Conservation (phyloP, 2,113 vertebrate species). For the Scytalopus superciliaris region DNA sequence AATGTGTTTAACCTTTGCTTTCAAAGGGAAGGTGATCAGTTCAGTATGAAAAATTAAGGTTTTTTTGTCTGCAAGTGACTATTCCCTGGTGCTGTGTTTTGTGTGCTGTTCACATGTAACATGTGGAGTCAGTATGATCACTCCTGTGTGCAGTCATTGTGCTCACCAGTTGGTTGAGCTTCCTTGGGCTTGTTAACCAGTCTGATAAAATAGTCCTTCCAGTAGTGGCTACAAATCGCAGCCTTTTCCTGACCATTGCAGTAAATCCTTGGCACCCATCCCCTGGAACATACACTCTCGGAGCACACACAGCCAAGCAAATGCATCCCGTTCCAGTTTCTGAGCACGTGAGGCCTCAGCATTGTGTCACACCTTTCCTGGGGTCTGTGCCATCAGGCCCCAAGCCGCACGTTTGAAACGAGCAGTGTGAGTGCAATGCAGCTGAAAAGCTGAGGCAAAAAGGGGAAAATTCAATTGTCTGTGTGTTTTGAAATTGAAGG, state of each 20-base stretch:
- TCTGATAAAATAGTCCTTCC: not conserved
- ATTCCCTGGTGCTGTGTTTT: not conserved
- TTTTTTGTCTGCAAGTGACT: not conserved
- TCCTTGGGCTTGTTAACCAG: not conserved
- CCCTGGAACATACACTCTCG: not conserved
- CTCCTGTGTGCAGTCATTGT: not conserved
- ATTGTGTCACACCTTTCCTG: fast-evolving
- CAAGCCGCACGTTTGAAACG: not conserved
- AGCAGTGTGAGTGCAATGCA: not conserved
- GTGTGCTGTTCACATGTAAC: fast-evolving
- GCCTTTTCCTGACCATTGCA: not conserved
- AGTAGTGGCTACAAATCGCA: not conserved
- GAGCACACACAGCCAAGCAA: fast-evolving
- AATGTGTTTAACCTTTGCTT: not conserved
- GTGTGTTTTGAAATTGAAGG: not conserved
- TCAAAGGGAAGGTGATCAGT: not conserved
- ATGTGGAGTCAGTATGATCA: fast-evolving
- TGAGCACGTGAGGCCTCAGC: fast-evolving
- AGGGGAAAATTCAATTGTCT: not conserved
- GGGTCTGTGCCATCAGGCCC: not conserved
- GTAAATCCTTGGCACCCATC: not conserved
- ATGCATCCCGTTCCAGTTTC: fast-evolving
- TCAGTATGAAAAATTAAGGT: not conserved
- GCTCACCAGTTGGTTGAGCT: not conserved
- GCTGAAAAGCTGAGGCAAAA: not conserved